Conservation (phyloP, 2,113 vertebrate genomes). For the Chaetodon trifascialis region DNA sequence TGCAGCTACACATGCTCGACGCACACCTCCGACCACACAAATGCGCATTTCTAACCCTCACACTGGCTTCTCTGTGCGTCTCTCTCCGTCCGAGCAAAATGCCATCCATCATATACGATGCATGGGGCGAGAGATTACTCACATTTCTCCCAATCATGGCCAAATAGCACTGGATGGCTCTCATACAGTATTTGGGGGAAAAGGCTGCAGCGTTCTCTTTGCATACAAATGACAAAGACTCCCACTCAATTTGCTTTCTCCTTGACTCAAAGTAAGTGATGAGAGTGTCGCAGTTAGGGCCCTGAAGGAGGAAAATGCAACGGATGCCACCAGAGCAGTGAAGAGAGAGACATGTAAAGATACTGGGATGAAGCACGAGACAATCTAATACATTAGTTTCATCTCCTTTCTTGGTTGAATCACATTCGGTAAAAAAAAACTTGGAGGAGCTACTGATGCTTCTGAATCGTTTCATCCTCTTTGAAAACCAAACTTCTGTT, state of each 20-base stretch:
- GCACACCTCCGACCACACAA: slow-evolving; percentile 34
- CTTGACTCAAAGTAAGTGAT: slow-evolving; percentile 47
- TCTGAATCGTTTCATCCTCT: slow-evolving; percentile 27
- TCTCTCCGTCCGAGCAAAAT: slow-evolving; percentile 45
- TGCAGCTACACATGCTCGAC: slow-evolving; percentile 21
- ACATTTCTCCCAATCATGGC: slow-evolving; percentile 60
- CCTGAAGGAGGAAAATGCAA: neutral
- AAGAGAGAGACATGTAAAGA: slow-evolving; percentile 4
- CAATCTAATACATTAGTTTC: neutral
- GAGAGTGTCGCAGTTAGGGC: slow-evolving; percentile 27
- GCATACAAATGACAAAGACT: slow-evolving; percentile 66
- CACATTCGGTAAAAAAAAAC: slow-evolving; percentile 10
- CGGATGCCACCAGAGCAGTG: slow-evolving; percentile 1
- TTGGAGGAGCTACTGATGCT: slow-evolving; percentile 1
- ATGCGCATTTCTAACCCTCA: slow-evolving; percentile 14
- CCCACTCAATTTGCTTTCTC: slow-evolving; percentile 54
- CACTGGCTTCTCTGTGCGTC: slow-evolving; percentile 17
- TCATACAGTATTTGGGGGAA: slow-evolving; percentile 65
- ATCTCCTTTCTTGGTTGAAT: neutral
- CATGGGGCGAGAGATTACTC: slow-evolving; percentile 58
- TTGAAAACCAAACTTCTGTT: slow-evolving; percentile 37
- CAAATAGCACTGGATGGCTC: slow-evolving; percentile 69
- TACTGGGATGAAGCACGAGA: neutral
- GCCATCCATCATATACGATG: slow-evolving; percentile 63
- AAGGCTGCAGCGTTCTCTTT: slow-evolving; percentile 32